Percentiles rank a stretch among this genome's conserved stretches.
phyloP scores from a whole-genome alignment of 2,797 vertebrate genomes.

The Caiman crocodilus region DNA sequence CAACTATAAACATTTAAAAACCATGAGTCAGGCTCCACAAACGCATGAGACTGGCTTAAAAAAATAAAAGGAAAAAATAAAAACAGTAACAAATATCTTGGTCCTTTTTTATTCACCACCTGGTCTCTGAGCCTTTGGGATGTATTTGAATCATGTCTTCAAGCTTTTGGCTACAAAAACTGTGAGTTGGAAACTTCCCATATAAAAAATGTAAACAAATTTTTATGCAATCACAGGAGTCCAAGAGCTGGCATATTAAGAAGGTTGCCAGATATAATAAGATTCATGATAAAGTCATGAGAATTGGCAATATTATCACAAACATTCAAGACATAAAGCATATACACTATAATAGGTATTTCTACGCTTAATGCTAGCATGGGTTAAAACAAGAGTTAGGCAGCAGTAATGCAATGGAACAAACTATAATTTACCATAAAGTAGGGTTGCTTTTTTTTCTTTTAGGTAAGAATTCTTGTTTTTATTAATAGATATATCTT shows the following conservation, averaged over 20 bases:
- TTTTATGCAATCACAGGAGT: neutral
- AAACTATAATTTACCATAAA: neutral
- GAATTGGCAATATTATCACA: neutral
- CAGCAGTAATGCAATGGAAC: neutral
- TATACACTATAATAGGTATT: neutral
- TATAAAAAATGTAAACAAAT: neutral
- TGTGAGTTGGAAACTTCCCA: neutral
- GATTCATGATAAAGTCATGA: slow-evolving; percentile 23
- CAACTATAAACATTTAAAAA: slow-evolving; percentile 9
- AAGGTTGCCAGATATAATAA: neutral
- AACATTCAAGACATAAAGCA: neutral
- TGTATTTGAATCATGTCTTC: neutral
- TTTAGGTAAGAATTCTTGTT: too few relatives aligned
- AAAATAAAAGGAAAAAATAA: neutral
- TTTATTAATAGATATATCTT: neutral
- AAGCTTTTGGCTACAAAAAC: neutral
- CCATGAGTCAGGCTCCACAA: neutral
- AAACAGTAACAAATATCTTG: neutral
- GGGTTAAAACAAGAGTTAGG: neutral
- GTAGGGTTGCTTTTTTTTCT: neutral
- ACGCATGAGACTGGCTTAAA: slow-evolving; percentile 7
- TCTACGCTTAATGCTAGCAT: neutral
- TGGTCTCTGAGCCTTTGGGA: neutral
- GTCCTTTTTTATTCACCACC: neutral
- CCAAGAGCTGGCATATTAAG: neutral